phyloP scores from a whole-genome alignment of 2,888 invertebrate species.

The Drosophila incognita region DNA sequence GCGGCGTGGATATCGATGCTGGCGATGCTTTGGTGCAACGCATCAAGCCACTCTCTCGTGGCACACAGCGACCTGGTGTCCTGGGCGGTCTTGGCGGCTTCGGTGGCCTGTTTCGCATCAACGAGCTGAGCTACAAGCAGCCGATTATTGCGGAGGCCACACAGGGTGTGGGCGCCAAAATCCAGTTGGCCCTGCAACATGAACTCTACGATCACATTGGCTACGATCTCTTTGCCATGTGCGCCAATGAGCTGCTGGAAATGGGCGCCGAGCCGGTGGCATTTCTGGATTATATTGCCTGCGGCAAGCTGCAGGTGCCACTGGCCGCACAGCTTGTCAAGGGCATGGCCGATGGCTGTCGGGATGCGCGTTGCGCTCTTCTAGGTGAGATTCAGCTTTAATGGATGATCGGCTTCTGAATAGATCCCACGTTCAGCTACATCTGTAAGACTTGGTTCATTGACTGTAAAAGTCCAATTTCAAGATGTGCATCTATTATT shows the following conservation, averaged over 20 bases:
- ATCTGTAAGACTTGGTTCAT: not conserved
- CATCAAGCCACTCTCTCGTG: conserved; percentile 92
- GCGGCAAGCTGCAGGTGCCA: conserved; percentile 92
- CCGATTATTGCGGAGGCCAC: conserved; percentile 97
- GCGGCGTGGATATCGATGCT: conserved; percentile 97
- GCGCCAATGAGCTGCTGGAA: conserved; percentile 97
- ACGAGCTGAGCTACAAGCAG: conserved; percentile 89
- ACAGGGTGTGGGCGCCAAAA: conserved; percentile 98
- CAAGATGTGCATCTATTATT: not conserved
- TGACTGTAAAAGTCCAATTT: not conserved
- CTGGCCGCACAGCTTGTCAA: conserved; percentile 91
- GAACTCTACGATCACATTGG: conserved; percentile 94
- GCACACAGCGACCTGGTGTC: conserved; percentile 92
- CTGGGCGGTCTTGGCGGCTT: conserved; percentile 95
- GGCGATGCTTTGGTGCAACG: conserved; percentile 94
- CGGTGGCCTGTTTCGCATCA: conserved; percentile 96
- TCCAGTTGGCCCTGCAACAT: conserved; percentile 94
- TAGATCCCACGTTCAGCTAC: not conserved
- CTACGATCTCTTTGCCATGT: conserved; percentile 98
- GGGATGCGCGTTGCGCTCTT: conserved; percentile 93
- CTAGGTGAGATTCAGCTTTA: conserved; percentile 88
- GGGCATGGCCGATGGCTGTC: conserved; percentile 95
- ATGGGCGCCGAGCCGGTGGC: conserved; percentile 98
- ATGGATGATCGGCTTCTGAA: too few relatives aligned
- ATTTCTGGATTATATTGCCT: conserved; percentile 98